Conservation (phyloP, 2,113 vertebrate genomes). For the Rynchops niger region DNA sequence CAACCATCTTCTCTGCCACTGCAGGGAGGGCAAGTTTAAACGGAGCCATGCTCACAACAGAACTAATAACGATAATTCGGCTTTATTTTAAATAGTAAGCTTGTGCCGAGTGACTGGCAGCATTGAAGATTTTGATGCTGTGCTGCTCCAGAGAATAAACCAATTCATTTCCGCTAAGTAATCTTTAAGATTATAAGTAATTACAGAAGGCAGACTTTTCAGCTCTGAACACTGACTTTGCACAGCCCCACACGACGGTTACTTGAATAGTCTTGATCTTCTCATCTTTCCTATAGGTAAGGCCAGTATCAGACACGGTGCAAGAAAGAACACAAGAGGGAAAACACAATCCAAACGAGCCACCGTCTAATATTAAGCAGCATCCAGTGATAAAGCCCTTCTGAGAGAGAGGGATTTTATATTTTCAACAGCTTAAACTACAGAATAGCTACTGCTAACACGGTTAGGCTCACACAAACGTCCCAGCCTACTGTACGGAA, state of each 20-base stretch:
- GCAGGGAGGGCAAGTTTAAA: not conserved
- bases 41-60: not conserved
- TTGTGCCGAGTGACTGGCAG: not conserved
- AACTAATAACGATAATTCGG: not conserved
- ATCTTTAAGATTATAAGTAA: not conserved
- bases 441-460: not conserved
- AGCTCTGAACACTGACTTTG: not conserved
- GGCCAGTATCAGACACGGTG: rapidly evolving
- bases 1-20: not conserved
- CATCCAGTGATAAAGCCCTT: not conserved
- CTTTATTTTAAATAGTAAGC: not conserved
- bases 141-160: not conserved
- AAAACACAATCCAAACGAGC: not conserved
- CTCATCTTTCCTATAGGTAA: not conserved
- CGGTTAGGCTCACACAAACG: not conserved
- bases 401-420: not conserved
- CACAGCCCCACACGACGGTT: not conserved
- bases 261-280: not conserved
- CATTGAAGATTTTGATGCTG: not conserved
- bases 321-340: rapidly evolving
- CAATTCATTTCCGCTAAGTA: not conserved
- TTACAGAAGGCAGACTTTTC: not conserved
- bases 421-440: not conserved
- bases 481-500: too few relatives aligned
- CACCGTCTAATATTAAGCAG: not conserved